These are phyloP conservation scores for Phocoena phocoena DNA, from an alignment of 2,113 vertebrate genomes.

Conservation along the genomic window DNA sequence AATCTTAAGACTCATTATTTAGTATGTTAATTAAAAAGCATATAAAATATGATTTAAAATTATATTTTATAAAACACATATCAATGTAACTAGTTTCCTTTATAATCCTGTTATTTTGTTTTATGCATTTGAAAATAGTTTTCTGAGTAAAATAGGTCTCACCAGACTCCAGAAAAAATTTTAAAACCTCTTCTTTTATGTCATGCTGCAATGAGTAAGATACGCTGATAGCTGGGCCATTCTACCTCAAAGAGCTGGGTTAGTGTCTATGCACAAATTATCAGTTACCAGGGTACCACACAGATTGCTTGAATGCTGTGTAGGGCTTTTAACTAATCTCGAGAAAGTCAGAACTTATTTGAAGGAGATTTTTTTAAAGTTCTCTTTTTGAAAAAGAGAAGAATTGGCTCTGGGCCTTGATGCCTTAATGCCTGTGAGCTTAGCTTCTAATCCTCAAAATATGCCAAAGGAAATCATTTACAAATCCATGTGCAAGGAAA, in stretches of 20 bases:
- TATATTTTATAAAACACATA: neutral
- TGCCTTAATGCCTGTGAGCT: neutral
- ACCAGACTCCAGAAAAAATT: neutral
- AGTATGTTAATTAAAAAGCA: slow-evolving; percentile 10
- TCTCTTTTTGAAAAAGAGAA: slow-evolving; percentile 41
- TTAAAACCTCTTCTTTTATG: neutral
- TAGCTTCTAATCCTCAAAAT: slow-evolving; percentile 13
- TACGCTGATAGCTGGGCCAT: neutral
- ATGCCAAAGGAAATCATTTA: neutral
- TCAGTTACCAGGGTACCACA: neutral
- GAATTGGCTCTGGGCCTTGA: neutral
- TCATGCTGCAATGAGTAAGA: neutral
- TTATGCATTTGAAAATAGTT: slow-evolving; percentile 39
- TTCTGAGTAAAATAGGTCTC: slow-evolving; percentile 23
- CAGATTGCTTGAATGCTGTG: neutral
- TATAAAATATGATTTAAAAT: neutral
- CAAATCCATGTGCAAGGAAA: neutral
- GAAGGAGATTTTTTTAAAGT: neutral
- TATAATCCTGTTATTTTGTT: slow-evolving; percentile 4
- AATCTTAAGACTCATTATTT: slow-evolving; percentile 40
- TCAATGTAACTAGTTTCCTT: neutral
- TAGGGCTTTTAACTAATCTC: neutral
- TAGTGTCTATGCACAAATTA: neutral
- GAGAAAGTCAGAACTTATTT: neutral
- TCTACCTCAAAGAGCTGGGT: neutral